Evolutionary conservation across 2,113 vertebrate species (phyloP).

Genomic region (Pachypanchax playfairii): DNA sequence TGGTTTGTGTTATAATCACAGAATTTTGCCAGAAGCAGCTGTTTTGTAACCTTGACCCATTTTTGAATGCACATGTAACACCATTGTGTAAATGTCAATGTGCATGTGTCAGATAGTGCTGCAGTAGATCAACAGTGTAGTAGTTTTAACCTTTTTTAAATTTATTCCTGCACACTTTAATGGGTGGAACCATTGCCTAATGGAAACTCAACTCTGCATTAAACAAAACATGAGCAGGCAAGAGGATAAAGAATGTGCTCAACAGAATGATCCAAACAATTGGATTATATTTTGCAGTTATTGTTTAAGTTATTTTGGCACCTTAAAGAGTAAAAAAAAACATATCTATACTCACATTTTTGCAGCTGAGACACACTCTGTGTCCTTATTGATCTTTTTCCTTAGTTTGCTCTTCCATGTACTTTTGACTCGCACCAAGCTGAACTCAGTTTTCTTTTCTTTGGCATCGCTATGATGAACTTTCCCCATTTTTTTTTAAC

Average conservation of each 20-base stretch:
- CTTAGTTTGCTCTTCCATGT: conserved; percentile 76
- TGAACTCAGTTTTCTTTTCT: conserved; percentile 73
- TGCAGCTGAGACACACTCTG: conserved; percentile 75
- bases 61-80: not conserved
- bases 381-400: conserved; percentile 46
- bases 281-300: no score
- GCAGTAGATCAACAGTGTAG: not conserved
- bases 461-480: conserved; percentile 19
- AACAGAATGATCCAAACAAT: no score
- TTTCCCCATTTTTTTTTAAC: conserved; percentile 49
- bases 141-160: no score
- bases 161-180: not conserved
- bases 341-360: conserved; percentile 82
- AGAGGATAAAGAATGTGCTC: no score
- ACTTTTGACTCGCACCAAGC: conserved; percentile 77
- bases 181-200: not conserved
- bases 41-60: not conserved
- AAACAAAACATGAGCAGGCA: not conserved
- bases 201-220: not conserved
- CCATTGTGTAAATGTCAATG: not conserved
- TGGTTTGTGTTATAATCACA: no score
- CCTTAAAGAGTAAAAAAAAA: not conserved
- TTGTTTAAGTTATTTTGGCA: not conserved
- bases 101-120: not conserved
- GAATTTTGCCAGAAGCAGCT: not conserved